Percentiles rank a stretch among this genome's conserved stretches.
Conservation (phyloP, 2,888 invertebrate species). For the Megamerina dolium region DNA sequence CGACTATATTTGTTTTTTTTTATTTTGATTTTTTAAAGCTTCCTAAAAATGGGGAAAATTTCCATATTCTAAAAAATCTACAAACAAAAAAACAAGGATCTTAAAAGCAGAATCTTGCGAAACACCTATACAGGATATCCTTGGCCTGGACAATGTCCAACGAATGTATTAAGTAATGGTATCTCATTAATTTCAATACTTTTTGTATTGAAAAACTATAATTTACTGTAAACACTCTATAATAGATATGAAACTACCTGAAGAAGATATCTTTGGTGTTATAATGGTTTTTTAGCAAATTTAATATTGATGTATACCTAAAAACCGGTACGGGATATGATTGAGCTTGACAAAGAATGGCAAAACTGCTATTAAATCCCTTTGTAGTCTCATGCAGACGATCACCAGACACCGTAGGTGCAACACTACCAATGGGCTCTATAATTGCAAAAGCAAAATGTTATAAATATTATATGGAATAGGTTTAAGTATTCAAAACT, state of each 20-base stretch:
- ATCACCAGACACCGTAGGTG: slow-evolving; percentile 57
- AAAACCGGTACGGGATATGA: slow-evolving; percentile 67
- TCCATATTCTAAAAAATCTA: too few species aligned
- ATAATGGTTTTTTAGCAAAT: too few species aligned
- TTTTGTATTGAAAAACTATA: too few species aligned
- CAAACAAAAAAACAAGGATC: too few species aligned
- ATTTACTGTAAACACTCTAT: too few species aligned
- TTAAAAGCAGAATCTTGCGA: too few species aligned
- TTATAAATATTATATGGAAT: too few species aligned
- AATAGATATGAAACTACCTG: slow-evolving; percentile 20
- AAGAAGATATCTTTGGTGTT: too few species aligned
- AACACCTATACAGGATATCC: slow-evolving; percentile 61
- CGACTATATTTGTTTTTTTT: too few species aligned
- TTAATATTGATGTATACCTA: slow-evolving; percentile 66
- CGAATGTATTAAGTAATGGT: slow-evolving; percentile 27
- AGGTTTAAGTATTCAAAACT: too few species aligned
- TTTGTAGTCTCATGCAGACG: slow-evolving; percentile 54
- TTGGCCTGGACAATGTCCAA: slow-evolving; percentile 61
- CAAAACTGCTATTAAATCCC: slow-evolving; percentile 51
- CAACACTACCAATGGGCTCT: slow-evolving; percentile 65
- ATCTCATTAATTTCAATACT: slow-evolving; percentile 44
- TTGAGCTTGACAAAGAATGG: slow-evolving; percentile 68
- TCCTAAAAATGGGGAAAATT: too few species aligned
- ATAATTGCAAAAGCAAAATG: slow-evolving; percentile 19
- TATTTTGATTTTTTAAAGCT: too few species aligned